Conservation (phyloP, 2,888 invertebrate genomes). For the Unio pictorum region DNA sequence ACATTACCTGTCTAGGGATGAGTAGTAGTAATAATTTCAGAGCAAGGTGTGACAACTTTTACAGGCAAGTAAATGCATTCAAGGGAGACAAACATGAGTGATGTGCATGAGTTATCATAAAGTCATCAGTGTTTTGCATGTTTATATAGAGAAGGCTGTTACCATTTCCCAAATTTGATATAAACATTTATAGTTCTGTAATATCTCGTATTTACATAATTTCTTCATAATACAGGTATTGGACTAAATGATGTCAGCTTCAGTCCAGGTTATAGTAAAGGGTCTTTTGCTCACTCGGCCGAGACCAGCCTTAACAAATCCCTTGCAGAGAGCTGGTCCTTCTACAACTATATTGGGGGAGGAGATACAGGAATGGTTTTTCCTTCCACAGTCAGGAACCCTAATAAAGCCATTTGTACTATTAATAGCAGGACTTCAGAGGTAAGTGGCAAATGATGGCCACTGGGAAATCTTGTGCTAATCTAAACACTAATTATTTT, state of each 20-base stretch:
- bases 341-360: conserved; percentile 74
- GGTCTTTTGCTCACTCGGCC: conserved; percentile 42
- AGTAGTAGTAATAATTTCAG: too few relatives aligned
- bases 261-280: conserved; percentile 54
- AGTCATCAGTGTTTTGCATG: too few relatives aligned
- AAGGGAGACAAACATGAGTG: too few relatives aligned
- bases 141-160: too few relatives aligned
- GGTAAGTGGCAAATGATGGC: conserved; percentile 68
- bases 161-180: too few relatives aligned
- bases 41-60: too few relatives aligned
- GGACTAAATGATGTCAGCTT: conserved; percentile 70
- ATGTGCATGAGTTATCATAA: too few relatives aligned
- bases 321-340: conserved; percentile 68
- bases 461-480: neutral
- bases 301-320: conserved; percentile 16
- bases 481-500: neutral
- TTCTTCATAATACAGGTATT: conserved; percentile 49
- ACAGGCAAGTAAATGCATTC: too few relatives aligned
- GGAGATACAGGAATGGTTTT: conserved; percentile 39
- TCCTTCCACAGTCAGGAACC: conserved; percentile 74
- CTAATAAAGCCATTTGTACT: conserved; percentile 80
- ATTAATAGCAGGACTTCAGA: conserved; percentile 78
- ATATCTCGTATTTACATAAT: neutral
- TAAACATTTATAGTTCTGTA: too few relatives aligned
- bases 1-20: too few relatives aligned